These are phyloP conservation scores for Polyommatus iphigenia DNA, from an alignment of 2,888 invertebrate genomes.

Conservation along the genomic window DNA sequence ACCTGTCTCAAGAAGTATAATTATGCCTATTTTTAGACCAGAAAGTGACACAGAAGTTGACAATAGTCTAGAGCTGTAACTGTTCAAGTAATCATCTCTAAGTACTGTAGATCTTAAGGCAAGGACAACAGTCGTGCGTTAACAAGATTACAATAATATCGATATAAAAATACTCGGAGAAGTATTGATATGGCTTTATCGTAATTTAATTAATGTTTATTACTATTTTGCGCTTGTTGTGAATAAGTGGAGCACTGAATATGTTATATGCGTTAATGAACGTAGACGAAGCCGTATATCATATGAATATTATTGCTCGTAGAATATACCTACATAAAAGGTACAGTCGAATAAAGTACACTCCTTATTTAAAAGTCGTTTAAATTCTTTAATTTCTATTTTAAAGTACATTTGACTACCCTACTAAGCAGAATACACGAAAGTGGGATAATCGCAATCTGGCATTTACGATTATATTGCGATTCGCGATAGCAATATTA, in stretches of 20 bases:
- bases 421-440: no score
- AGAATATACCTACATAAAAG: no score
- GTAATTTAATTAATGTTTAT: constrained; percentile 6
- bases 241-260: not conserved
- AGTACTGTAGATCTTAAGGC: not conserved
- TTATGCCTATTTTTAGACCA: not conserved
- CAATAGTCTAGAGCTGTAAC: not conserved
- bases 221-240: not conserved
- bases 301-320: no score
- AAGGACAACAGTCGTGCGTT: not conserved
- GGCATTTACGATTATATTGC: no score
- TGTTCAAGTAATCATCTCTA: not conserved
- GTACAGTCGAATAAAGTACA: no score
- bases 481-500: no score
- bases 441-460: no score
- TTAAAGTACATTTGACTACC: no score
- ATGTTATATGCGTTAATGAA: not conserved
- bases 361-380: no score
- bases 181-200: constrained; percentile 19
- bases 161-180: not conserved
- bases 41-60: not conserved
- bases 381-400: no score
- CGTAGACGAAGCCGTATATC: not conserved
- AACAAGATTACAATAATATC: constrained; percentile 2
- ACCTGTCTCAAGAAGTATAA: not conserved